Base-by-base conservation (phyloP, 1,140 invertebrate species). In the Saxidomus purpurata region DNA sequence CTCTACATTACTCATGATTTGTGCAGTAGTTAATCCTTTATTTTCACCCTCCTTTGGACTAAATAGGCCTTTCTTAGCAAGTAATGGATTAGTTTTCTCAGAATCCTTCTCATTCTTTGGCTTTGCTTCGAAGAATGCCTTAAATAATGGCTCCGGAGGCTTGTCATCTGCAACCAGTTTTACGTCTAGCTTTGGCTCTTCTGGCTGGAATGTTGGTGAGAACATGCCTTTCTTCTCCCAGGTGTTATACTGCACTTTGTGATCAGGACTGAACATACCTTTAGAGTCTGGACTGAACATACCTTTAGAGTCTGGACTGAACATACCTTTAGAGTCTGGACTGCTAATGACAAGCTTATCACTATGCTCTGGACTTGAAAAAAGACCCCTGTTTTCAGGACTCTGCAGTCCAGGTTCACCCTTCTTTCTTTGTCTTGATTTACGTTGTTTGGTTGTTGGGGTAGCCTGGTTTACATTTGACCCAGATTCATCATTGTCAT, bases 1-100 rank as follows among this genome's bases (percentile, higher is more conserved):
- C 67, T 95, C 94, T 34, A 95, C 91, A 87, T 94, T 93, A 59
- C 93, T 94, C 91, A 93, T 92, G 15, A 81, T 80, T 28, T 80
- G 76, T 52, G 36, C 59, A 25, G 71, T 2, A 40, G 67, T 69
- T 19, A 71, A 40, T 22, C 34, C 25, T n/a, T 63, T 67, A 55
- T 40, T 79, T 22, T 85, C 83, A 1, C 38, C 43, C 28, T 85
- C 83, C 34, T 74, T 85, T 36, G 63, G 67, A 79, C 36, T 49
- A 31, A 43, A 43, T 6, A 34, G 34, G 11, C 84, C 74, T 28
- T 59, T 89, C 15, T 74, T 89, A 8, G 49, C 80, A n/a, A 83
- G 40, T 31, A 89, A 74, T 17, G 79, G 49, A 43, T 82, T 76
- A 6, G 59, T 40, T 52, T 82, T 89, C 22, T 89, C 87, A 25